Conservation (phyloP, 1,140 invertebrate species). For the Pentalonia nigronervosa region DNA sequence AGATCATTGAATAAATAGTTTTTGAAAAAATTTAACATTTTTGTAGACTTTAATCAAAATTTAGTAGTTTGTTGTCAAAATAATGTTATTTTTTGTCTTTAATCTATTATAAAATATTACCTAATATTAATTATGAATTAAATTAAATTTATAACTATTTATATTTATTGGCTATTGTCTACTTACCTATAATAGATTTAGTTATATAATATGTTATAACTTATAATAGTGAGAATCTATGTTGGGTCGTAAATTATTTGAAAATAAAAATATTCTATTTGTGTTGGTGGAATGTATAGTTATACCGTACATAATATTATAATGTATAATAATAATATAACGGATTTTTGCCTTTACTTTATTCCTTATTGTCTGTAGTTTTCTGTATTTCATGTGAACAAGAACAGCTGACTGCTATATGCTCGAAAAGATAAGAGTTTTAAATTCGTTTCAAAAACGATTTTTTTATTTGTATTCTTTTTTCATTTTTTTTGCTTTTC, state of each 20-base stretch:
- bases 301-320: not conserved
- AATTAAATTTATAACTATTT: not conserved
- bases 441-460: conserved; percentile 45
- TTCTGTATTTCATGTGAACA: conserved; percentile 15
- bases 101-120: not conserved
- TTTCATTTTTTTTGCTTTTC: conserved; percentile 20
- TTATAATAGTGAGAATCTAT: not conserved
- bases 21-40: not conserved
- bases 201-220: not conserved
- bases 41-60: not conserved
- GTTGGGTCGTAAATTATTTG: not conserved
- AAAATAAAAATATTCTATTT: not conserved
- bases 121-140: not conserved
- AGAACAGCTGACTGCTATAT: conserved; percentile 22
- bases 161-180: not conserved
- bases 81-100: not conserved
- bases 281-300: not conserved
- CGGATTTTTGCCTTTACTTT: not conserved
- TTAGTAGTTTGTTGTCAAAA: not conserved
- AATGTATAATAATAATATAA: conserved; percentile 6
- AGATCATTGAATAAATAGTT: not conserved
- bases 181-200: not conserved
- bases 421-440: conserved; percentile 13
- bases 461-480: not conserved
- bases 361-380: not conserved